phyloP scores from a whole-genome alignment of 2,888 invertebrate species.

The Pristionchus entomophagus region DNA sequence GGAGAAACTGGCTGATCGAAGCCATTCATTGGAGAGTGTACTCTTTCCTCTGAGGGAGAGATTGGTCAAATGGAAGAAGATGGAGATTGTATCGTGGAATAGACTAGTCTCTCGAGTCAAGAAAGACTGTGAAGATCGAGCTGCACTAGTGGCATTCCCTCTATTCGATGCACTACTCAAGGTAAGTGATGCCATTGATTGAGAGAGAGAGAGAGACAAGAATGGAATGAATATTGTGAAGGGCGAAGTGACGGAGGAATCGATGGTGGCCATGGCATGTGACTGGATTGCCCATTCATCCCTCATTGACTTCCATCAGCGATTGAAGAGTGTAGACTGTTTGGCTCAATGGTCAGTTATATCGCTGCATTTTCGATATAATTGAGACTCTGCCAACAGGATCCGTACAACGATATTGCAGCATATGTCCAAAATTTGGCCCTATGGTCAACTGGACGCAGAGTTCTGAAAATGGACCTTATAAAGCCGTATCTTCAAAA shows the following conservation, averaged over 20 bases:
- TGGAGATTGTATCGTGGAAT: conserved; percentile 61
- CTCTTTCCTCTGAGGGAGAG: conserved; percentile 86
- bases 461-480: no score
- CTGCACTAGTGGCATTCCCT: conserved; percentile 69
- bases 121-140: conserved; percentile 59
- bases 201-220: no score
- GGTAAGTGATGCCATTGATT: neutral
- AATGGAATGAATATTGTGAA: no score
- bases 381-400: no score
- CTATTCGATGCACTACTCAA: conserved; percentile 66
- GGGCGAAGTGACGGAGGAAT: conserved; percentile 48
- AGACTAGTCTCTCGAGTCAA: conserved; percentile 57
- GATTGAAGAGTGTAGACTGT: conserved; percentile 84
- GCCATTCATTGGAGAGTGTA: conserved; percentile 84
- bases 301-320: conserved; percentile 87
- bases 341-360: conserved; percentile 36
- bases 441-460: no score
- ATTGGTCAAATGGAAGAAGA: conserved; percentile 90
- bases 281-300: conserved; percentile 84
- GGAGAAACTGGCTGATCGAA: conserved; percentile 72
- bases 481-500: no score
- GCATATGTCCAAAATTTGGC: no score
- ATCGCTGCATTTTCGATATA: neutral
- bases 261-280: conserved; percentile 68
- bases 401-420: no score